Evolutionary conservation across 2,113 vertebrate genomes (phyloP).

Genomic region (Hipposideros armiger): DNA sequence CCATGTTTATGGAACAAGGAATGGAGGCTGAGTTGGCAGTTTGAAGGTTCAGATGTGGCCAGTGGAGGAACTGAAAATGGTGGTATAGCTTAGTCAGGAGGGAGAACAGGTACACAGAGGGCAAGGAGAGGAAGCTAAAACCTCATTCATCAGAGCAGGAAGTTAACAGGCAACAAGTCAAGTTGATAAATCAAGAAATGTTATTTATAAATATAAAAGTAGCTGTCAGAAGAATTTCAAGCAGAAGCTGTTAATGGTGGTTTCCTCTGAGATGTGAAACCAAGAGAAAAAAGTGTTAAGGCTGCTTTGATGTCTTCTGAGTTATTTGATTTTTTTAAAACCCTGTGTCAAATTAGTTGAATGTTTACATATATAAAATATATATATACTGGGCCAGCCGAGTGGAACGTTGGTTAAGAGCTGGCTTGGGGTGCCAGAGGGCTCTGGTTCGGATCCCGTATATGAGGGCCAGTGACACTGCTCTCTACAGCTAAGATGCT

Average conservation of each 20-base stretch:
- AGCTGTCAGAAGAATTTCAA: background rate
- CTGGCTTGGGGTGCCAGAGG: too few relatives aligned
- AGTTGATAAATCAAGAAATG: background rate
- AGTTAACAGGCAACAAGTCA: background rate
- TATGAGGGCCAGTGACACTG: too few relatives aligned
- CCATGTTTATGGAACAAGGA: background rate
- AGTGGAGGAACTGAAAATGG: background rate
- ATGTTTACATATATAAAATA: constrained; percentile 35
- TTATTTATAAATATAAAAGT: background rate
- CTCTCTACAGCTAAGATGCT: too few relatives aligned
- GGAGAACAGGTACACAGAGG: background rate
- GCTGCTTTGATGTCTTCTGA: background rate
- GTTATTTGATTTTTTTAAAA: background rate
- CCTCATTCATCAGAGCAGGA: background rate
- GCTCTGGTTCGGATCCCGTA: too few relatives aligned
- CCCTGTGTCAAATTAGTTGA: background rate
- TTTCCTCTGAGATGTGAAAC: background rate
- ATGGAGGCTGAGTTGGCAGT: background rate
- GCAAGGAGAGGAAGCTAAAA: background rate
- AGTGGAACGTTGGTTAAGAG: too few relatives aligned
- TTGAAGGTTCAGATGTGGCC: background rate
- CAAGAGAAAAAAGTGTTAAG: background rate
- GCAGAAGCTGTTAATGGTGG: background rate
- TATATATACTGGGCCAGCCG: too few relatives aligned
- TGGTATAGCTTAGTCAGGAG: background rate